Evolutionary conservation across 53 echinoderm and acorn worm species (phyloP).

Genomic region (Crossaster papposus): DNA sequence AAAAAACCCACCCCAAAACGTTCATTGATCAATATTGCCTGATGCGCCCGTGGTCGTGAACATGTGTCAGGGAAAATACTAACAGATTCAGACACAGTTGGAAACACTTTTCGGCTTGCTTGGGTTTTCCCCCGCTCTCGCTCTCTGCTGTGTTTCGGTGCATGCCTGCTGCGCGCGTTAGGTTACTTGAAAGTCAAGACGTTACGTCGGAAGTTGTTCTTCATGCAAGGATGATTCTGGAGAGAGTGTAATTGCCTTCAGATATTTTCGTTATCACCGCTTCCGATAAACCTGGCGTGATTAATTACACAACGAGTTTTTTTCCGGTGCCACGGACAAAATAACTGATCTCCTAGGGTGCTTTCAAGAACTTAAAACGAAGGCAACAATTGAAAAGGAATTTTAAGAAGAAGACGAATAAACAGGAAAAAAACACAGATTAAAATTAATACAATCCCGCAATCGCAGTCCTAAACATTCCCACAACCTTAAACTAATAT

Average conservation of each 20-base stretch:
- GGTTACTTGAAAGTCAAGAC: background rate
- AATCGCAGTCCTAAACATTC: background rate
- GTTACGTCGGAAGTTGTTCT: background rate
- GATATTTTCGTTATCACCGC: background rate
- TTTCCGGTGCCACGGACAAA: background rate
- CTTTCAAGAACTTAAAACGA: background rate
- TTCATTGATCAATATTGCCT: background rate
- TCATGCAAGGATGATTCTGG: background rate
- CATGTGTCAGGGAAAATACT: slow-evolving; percentile 29
- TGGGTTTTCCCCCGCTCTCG: background rate
- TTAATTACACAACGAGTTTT: background rate
- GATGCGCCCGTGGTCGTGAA: background rate
- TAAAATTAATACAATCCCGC: background rate
- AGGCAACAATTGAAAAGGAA: background rate
- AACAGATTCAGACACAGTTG: slow-evolving; percentile 30
- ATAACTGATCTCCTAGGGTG: background rate
- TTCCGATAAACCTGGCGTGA: background rate
- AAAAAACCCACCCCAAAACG: too few species aligned
- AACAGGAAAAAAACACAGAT: too few species aligned
- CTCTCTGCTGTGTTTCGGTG: too few species aligned
- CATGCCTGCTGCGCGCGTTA: background rate
- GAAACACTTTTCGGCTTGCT: slow-evolving; percentile 20
- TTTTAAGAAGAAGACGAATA: background rate
- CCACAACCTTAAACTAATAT: background rate
- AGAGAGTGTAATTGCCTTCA: background rate